These are phyloP conservation scores for Criorhina ranunculi DNA, from an alignment of 2,888 invertebrate species.

Conservation along the genomic window DNA sequence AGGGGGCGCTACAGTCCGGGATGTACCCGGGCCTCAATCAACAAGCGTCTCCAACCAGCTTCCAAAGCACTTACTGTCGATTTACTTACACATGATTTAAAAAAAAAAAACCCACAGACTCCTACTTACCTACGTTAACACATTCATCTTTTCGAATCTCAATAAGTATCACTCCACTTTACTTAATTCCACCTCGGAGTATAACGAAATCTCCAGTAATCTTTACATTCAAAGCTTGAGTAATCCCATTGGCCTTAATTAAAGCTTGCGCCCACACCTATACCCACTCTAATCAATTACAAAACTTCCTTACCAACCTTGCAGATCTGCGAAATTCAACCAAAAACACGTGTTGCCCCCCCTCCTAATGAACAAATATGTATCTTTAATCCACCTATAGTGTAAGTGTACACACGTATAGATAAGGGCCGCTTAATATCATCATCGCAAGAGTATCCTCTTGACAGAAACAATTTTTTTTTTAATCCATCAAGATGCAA, in stretches of 20 bases:
- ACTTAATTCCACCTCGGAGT: background rate
- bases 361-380: background rate
- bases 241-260: constrained; percentile 19
- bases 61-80: no score
- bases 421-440: background rate
- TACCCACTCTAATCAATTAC: background rate
- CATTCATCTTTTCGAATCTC: background rate
- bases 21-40: no score
- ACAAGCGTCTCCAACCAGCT: no score
- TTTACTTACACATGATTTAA: no score
- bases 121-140: no score
- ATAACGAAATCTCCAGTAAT: background rate
- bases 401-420: background rate
- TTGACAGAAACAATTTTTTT: background rate
- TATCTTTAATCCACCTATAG: constrained; percentile 23
- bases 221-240: background rate
- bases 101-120: no score
- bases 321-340: background rate
- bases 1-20: no score
- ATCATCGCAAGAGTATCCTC: constrained; percentile 6
- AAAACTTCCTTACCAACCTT: background rate
- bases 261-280: background rate
- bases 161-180: background rate
- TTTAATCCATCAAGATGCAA: constrained; percentile 37
- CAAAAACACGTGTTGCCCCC: constrained; percentile 11